phyloP scores from a whole-genome alignment of 2,113 vertebrate genomes.

The Smithornis capensis region DNA sequence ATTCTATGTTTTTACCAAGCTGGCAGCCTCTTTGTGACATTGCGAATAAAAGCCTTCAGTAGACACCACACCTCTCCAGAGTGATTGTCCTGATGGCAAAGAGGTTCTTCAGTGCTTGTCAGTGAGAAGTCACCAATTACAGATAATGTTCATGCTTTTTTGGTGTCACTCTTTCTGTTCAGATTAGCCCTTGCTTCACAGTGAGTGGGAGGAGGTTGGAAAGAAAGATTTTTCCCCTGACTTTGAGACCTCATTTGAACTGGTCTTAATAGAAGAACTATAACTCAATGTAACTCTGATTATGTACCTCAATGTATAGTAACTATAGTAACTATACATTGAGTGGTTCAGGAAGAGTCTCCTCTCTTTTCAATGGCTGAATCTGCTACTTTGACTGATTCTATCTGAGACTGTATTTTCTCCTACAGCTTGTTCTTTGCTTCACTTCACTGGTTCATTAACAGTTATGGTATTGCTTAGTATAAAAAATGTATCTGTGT shows the following conservation, averaged over 20 bases:
- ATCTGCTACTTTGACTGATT: not conserved
- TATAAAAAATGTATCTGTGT: not conserved
- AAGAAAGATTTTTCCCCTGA: not conserved
- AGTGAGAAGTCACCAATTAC: not conserved
- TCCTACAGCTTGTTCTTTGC: not conserved
- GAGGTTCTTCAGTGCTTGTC: not conserved
- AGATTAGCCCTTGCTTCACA: not conserved
- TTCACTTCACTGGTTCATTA: not conserved
- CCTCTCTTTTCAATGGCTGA: not conserved
- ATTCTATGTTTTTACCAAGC: too few relatives aligned
- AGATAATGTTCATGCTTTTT: not conserved
- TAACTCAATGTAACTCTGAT: not conserved
- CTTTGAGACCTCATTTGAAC: not conserved
- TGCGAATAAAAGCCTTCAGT: fast-evolving
- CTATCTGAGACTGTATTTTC: not conserved
- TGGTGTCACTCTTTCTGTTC: too few relatives aligned
- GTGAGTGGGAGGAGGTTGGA: not conserved
- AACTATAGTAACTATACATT: not conserved
- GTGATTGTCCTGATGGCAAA: not conserved
- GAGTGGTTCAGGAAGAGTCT: not conserved
- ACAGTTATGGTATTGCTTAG: not conserved
- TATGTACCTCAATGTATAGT: not conserved
- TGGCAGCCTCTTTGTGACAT: not conserved
- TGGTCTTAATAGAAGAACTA: not conserved
- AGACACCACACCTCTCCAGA: not conserved